Evolutionary conservation across 1,140 invertebrate species (phyloP), one percentile per base, ranked within the genome.

Genomic region (Lordiphosa clarofinis): DNA sequence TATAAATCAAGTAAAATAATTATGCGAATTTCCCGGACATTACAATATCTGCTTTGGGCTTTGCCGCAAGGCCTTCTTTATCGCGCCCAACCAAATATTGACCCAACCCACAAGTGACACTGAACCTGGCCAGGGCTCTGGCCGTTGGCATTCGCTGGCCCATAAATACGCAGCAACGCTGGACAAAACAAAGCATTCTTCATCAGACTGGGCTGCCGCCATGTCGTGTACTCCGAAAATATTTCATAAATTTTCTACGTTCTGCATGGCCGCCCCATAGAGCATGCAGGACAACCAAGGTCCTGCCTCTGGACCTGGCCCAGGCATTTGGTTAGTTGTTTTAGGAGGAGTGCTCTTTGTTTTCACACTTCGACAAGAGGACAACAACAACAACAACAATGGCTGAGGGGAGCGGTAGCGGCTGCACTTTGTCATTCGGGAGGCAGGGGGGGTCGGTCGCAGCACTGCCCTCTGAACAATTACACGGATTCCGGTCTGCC

Each of bases 181-280:
- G 56, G 74, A 58, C 63, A 72, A 84, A 73, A 84, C 81, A 76
- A 73, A 84, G 84, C 79, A 76, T 82, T 76, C 84, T 82, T 82
- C 78, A 84, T 62, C 39, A 46, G 47, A 43, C 59, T 35, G 12
- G 28, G 52, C 21, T 42, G 6, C 35, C 38, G 15, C 44, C 53
- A 58, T 68, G 62, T 42, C 13, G 39, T 42, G 48, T 73, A 52
- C 75, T 69, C 60, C 56, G 63, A 61, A 56, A 71, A 71, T 71
- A 71, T 71, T 84, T 73, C 76, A 82, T 84, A 82, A 73, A 82
- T 84, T 28, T 28, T 28, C 5, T 28, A 28, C 24, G 24, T 65
- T 71, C 52, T 63, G 43, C 57, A 54, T 46, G 56, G 56, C 52
- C 48, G 40, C 35, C 37, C 62, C 28, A 47, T 24, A 40, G 54